Conservation (phyloP, 92 coral and sea anemone genomes). For the Virgularia gustaviana region DNA sequence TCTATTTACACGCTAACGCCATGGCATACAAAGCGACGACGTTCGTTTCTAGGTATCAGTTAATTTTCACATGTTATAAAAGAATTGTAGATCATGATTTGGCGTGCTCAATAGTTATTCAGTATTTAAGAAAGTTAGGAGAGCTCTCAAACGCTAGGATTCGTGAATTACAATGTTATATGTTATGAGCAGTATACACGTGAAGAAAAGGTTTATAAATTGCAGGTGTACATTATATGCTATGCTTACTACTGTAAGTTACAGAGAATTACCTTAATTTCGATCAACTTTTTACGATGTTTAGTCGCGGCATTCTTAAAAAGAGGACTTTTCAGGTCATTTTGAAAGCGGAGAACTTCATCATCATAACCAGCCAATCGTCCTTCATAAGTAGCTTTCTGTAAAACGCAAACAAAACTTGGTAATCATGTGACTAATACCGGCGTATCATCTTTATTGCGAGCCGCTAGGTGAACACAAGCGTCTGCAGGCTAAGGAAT, state of each 20-base stretch:
- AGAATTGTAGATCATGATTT: too few species aligned
- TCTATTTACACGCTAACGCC: too few species aligned
- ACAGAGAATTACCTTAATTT: slow-evolving; percentile 60
- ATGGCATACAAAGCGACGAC: too few species aligned
- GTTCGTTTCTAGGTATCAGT: too few species aligned
- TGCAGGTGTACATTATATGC: neutral
- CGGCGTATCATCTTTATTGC: neutral
- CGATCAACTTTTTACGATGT: slow-evolving; percentile 78
- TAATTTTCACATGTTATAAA: too few species aligned
- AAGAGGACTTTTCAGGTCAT: slow-evolving; percentile 68
- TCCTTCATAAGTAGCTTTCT: slow-evolving; percentile 88
- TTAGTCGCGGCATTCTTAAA: slow-evolving; percentile 77
- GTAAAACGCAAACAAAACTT: neutral
- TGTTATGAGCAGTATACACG: too few species aligned
- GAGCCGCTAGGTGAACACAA: too few species aligned
- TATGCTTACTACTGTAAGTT: neutral
- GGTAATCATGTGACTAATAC: neutral
- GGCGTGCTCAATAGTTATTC: too few species aligned
- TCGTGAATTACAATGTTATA: too few species aligned
- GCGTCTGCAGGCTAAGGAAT: neutral
- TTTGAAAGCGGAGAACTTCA: slow-evolving; percentile 68
- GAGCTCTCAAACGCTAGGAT: too few species aligned
- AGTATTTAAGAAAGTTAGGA: too few species aligned
- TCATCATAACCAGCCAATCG: slow-evolving; percentile 75
- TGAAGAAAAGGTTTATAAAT: neutral